Percentiles rank a stretch among this genome's conserved stretches.
Conservation (phyloP, 2,797 vertebrate genomes). For the Percopsis omiscomaycus region DNA sequence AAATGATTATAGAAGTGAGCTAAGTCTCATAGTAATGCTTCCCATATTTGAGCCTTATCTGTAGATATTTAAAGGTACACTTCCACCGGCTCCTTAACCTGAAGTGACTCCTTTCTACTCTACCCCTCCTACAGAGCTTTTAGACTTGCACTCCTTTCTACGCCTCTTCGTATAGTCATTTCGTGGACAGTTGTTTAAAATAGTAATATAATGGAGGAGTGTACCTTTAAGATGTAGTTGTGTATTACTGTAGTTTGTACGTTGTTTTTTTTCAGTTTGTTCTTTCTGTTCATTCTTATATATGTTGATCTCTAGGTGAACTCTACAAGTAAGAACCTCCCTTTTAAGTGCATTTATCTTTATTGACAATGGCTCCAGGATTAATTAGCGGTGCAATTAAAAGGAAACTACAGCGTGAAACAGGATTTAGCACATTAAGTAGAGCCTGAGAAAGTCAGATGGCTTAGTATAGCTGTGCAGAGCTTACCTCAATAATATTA, state of each 20-base stretch:
- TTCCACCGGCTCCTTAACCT: no score
- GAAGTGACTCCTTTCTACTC: no score
- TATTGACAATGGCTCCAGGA: conserved; percentile 48
- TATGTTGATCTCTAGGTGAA: conserved; percentile 7
- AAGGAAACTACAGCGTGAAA: conserved; percentile 45
- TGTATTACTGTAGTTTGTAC: no score
- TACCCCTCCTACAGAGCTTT: no score
- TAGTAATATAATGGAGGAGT: no score
- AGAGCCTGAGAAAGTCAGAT: conserved; percentile 12
- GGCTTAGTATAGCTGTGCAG: conserved; percentile 6
- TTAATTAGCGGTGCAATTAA: conserved; percentile 51
- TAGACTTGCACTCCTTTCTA: no score
- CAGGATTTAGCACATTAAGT: conserved; percentile 36
- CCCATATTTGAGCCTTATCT: no score
- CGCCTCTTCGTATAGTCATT: not conserved
- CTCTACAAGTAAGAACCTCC: conserved; percentile 11
- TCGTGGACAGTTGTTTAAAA: no score
- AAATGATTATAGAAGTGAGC: no score
- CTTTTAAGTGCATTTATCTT: conserved; percentile 19
- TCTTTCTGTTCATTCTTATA: conserved; percentile 20
- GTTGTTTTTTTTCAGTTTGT: not conserved
- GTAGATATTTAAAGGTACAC: no score
- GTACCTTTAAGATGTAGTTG: no score
- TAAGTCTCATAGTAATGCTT: no score
- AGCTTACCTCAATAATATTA: conserved; percentile 2